Evolutionary conservation across 1,140 invertebrate genomes (phyloP).

Genomic region (Andrena cerasifolii): DNA sequence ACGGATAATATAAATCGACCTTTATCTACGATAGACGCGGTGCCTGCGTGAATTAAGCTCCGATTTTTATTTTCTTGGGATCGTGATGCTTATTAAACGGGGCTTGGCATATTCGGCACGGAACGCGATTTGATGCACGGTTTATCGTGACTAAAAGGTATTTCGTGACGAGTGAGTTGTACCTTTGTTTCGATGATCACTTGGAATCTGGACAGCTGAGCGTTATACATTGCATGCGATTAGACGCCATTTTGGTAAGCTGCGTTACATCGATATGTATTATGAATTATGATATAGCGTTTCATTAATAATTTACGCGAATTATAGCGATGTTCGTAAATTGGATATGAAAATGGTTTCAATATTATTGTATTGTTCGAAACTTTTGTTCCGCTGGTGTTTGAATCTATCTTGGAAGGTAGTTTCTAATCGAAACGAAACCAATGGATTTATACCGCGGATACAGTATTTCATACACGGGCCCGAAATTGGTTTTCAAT

Average conservation of each 20-base stretch:
- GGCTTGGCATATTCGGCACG: neutral
- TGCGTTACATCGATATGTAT: conserved; percentile 8
- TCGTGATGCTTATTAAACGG: conserved; percentile 4
- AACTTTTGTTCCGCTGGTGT: neutral
- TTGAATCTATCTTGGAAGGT: neutral
- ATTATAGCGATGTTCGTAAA: neutral
- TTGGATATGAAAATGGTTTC: neutral
- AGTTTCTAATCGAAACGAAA: conserved; percentile 24
- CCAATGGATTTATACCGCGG: conserved; percentile 10
- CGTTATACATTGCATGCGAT: neutral
- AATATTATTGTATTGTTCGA: neutral
- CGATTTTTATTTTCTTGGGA: too few species aligned
- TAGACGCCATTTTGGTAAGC: conserved; percentile 42
- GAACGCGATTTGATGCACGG: neutral
- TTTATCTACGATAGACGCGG: neutral
- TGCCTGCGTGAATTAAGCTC: too few species aligned
- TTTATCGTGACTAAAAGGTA: neutral
- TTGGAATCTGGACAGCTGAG: too few species aligned
- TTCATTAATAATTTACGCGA: neutral
- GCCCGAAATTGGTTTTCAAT: conserved; percentile 24
- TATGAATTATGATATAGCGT: neutral
- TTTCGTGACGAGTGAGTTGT: neutral
- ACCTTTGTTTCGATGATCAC: neutral
- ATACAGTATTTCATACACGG: neutral
- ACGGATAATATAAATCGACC: too few species aligned